Evolutionary conservation across 2,113 vertebrate species (phyloP).

Genomic region (Acinonyx jubatus): DNA sequence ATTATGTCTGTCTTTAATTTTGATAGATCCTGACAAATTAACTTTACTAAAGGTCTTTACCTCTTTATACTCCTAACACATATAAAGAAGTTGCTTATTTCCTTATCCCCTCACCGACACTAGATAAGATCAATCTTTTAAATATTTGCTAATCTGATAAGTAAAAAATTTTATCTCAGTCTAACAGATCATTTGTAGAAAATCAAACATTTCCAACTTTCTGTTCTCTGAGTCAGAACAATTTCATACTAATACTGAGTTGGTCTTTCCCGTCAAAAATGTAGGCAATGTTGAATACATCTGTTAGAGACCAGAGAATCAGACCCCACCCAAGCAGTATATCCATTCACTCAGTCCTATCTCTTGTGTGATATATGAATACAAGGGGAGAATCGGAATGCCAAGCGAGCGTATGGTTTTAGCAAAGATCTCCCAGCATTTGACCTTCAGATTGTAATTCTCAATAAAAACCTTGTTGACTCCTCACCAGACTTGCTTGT

Average conservation of each 20-base stretch:
- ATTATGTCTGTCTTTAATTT: not conserved
- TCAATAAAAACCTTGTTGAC: constrained; percentile 27
- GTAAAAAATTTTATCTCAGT: constrained; percentile 76
- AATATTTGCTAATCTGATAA: constrained; percentile 77
- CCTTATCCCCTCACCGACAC: constrained; percentile 11
- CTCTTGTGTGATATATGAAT: constrained; percentile 3
- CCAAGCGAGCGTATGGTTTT: not conserved
- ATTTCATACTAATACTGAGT: constrained; percentile 45
- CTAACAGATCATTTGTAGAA: constrained; percentile 74
- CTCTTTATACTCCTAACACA: not conserved
- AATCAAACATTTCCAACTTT: constrained; percentile 68
- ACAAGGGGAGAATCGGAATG: not conserved
- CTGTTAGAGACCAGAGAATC: not conserved
- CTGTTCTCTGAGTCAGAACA: constrained; percentile 60
- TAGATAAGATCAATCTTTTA: constrained; percentile 69
- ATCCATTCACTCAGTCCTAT: not conserved
- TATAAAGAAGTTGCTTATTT: constrained; percentile 50
- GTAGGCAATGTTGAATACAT: not conserved
- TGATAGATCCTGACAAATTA: constrained; percentile 21
- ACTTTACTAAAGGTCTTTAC: not conserved
- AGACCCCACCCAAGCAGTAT: not conserved
- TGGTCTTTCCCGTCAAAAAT: constrained; percentile 6
- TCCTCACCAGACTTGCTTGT: not conserved
- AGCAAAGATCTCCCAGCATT: not conserved
- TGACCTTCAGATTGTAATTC: constrained; percentile 42